Conservation (phyloP, 2,797 vertebrate genomes). For the Nothura maculosa region DNA sequence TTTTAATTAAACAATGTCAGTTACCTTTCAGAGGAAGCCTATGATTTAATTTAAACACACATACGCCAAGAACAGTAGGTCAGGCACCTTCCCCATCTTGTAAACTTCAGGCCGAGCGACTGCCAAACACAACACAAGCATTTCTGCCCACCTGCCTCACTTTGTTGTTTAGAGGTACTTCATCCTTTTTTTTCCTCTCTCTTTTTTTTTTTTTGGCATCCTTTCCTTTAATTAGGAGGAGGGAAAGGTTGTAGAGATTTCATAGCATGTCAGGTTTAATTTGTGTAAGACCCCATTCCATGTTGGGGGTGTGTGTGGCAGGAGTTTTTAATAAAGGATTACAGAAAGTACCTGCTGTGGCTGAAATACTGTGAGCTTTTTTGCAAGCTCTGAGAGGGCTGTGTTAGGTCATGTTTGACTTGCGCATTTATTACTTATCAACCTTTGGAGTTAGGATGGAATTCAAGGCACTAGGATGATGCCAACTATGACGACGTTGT, state of each 20-base stretch:
- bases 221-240: slow-evolving; percentile 74
- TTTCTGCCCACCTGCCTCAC: slow-evolving; percentile 37
- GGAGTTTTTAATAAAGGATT: slow-evolving; percentile 79
- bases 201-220: neutral
- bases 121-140: neutral
- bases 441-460: neutral
- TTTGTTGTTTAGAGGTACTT: slow-evolving; percentile 37
- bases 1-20: slow-evolving; percentile 81
- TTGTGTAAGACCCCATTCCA: slow-evolving; percentile 58
- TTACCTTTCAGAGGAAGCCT: slow-evolving; percentile 67
- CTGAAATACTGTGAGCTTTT: slow-evolving; percentile 62
- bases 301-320: slow-evolving; percentile 24
- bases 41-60: slow-evolving; percentile 67
- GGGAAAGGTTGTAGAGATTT: slow-evolving; percentile 55
- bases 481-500: slow-evolving; percentile 25
- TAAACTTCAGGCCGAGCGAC: slow-evolving; percentile 4
- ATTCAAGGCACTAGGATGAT: slow-evolving; percentile 27
- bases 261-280: slow-evolving; percentile 74
- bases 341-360: slow-evolving; percentile 68
- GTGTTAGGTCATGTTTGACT: slow-evolving; percentile 56
- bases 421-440: slow-evolving; percentile 67
- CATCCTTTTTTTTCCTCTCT: neutral
- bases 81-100: slow-evolving; percentile 37
- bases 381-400: slow-evolving; percentile 50
- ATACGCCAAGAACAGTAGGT: slow-evolving; percentile 54